A percentile compares a stretch with the other conserved stretches of the same genome.
These are phyloP conservation scores for Rhabditoides inermis DNA, from an alignment of 2,888 invertebrate species.

Conservation along the genomic window DNA sequence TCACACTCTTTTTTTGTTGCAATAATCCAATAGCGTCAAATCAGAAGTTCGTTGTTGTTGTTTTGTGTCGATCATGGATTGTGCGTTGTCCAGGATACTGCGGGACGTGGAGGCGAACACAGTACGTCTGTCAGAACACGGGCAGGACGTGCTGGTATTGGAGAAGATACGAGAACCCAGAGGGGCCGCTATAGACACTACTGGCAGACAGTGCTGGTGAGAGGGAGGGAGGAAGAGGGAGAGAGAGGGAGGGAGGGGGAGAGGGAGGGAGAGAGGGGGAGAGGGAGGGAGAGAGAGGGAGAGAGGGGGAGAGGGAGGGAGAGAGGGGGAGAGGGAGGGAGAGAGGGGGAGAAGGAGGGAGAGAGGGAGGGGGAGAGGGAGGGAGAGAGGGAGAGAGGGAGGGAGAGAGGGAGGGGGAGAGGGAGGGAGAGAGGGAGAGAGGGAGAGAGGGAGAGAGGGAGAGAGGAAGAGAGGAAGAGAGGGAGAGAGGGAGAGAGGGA, in stretches of 20 bases:
- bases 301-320: slow-evolving; percentile 4
- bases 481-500: not conserved
- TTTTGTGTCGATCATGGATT: too few species aligned
- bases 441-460: not conserved
- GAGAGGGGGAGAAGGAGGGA: not conserved
- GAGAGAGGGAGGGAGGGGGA: slow-evolving; percentile 75
- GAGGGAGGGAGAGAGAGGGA: not conserved
- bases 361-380: not conserved
- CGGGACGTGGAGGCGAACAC: slow-evolving; percentile 79
- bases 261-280: slow-evolving; percentile 54
- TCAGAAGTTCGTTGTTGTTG: too few species aligned
- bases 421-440: not conserved
- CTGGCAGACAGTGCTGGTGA: slow-evolving; percentile 78
- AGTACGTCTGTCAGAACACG: slow-evolving; percentile 73
- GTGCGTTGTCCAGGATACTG: slow-evolving; percentile 40
- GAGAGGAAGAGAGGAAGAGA: not conserved
- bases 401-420: not conserved
- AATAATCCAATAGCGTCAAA: too few species aligned
- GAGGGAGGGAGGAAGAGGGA: slow-evolving; percentile 75
- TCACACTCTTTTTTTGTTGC: not conserved
- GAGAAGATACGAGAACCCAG: slow-evolving; percentile 59
- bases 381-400: not conserved
- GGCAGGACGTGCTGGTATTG: slow-evolving; percentile 72
- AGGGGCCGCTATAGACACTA: slow-evolving; percentile 33
- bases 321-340: not conserved